Conservation (phyloP, 2,113 vertebrate species). For the Oncorhynchus mykiss region DNA sequence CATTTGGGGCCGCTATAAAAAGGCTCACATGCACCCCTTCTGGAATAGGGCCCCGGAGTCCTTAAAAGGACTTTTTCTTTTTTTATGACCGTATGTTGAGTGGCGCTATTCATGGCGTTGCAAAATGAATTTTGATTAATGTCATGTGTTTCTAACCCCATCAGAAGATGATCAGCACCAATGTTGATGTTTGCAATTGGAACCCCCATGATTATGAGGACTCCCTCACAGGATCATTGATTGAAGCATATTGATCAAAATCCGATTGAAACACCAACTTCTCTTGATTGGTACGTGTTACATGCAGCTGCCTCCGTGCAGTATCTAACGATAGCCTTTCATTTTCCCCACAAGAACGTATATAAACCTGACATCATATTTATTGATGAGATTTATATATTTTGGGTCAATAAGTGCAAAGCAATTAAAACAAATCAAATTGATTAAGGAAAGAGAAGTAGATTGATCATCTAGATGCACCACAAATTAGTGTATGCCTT, state of each 20-base stretch:
- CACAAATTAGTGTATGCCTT: neutral
- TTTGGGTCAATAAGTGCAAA: slow-evolving; percentile 83
- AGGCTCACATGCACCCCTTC: slow-evolving; percentile 22
- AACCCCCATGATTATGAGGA: slow-evolving; percentile 22
- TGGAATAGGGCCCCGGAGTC: neutral
- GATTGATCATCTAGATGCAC: neutral
- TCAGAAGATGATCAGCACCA: slow-evolving; percentile 1
- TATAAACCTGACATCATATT: slow-evolving; percentile 79
- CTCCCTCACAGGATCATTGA: slow-evolving; percentile 61
- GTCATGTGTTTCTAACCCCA: slow-evolving; percentile 8
- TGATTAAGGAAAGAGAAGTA: slow-evolving; percentile 81
- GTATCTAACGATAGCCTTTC: slow-evolving; percentile 37
- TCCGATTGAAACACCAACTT: slow-evolving; percentile 5
- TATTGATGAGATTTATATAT: slow-evolving; percentile 83
- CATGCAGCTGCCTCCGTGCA: slow-evolving; percentile 20
- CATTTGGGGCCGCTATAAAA: slow-evolving; percentile 47
- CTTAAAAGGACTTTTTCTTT: neutral
- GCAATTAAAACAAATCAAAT: slow-evolving; percentile 75
- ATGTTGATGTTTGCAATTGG: slow-evolving; percentile 6
- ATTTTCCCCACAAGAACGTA: slow-evolving; percentile 57
- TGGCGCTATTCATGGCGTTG: neutral
- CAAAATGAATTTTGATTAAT: neutral
- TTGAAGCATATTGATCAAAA: slow-evolving; percentile 50
- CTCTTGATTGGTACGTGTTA: slow-evolving; percentile 21
- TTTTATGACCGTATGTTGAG: neutral